Evolutionary conservation across 2,888 invertebrate species (phyloP).

Genomic region (Diabrotica balteata): DNA sequence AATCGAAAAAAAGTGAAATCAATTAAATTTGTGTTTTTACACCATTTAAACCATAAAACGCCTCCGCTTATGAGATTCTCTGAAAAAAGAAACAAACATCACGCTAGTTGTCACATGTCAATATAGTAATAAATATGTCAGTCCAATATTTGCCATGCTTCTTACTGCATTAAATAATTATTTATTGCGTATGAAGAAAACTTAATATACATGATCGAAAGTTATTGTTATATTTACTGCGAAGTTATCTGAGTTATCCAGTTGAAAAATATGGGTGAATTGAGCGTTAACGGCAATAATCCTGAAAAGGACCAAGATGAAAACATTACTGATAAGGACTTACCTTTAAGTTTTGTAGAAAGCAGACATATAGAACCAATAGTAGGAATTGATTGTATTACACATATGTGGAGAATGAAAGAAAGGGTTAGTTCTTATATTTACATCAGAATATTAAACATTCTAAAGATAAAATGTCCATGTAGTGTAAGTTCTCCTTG

Average conservation of each 20-base stretch:
- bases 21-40: too few species aligned
- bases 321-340: conserved; percentile 67
- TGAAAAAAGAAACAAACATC: too few species aligned
- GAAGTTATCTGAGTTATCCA: not conserved
- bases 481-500: too few species aligned
- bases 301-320: conserved; percentile 29
- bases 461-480: too few species aligned
- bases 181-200: conserved; percentile 35
- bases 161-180: conserved; percentile 20
- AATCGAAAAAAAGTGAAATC: too few species aligned
- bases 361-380: conserved; percentile 78
- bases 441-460: not conserved
- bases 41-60: too few species aligned
- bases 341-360: conserved; percentile 76
- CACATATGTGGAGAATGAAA: conserved; percentile 91
- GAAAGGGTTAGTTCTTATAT: conserved; percentile 72
- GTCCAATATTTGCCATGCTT: conserved; percentile 26
- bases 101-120: conserved; percentile 10
- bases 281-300: conserved; percentile 29
- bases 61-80: too few species aligned
- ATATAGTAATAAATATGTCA: conserved; percentile 22
- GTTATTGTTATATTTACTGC: conserved; percentile 14
- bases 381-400: conserved; percentile 69
- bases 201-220: conserved; percentile 21
- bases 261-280: conserved; percentile 34